phyloP scores from a whole-genome alignment of 2,888 invertebrate genomes.

The Andrena chrysosceles region DNA sequence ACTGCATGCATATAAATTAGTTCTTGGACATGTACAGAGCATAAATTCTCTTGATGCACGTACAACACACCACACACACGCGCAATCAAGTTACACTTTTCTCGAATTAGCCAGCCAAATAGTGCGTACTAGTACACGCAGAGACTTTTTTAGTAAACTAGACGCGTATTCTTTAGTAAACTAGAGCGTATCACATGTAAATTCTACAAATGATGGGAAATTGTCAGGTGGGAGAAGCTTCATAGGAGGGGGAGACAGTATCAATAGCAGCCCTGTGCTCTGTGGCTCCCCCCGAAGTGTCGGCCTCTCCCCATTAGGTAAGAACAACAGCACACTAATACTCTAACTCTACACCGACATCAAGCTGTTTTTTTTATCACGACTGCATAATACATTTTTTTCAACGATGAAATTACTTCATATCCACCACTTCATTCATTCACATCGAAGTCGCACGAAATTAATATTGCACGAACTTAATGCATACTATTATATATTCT shows the following conservation, averaged over 20 bases:
- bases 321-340: constrained; percentile 74
- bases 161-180: constrained; percentile 9
- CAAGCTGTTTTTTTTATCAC: constrained; percentile 18
- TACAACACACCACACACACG: constrained; percentile 25
- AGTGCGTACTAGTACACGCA: constrained; percentile 28
- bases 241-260: constrained; percentile 85
- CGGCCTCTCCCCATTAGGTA: constrained; percentile 87
- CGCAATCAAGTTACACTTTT: neutral
- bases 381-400: constrained; percentile 12
- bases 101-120: constrained; percentile 20
- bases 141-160: constrained; percentile 13
- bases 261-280: constrained; percentile 86
- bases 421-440: constrained; percentile 25
- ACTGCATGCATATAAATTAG: constrained; percentile 61
- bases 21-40: constrained; percentile 27
- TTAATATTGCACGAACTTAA: constrained; percentile 60
- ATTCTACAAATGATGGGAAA: constrained; percentile 76
- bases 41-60: constrained; percentile 47
- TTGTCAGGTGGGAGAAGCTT: constrained; percentile 83
- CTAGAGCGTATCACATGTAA: constrained; percentile 60
- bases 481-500: constrained; percentile 23
- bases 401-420: constrained; percentile 10
- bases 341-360: constrained; percentile 45
- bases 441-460: constrained; percentile 52
- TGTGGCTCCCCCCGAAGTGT: constrained; percentile 87